Evolutionary conservation across 2,797 vertebrate species (phyloP).

Genomic region (Anabacerthia variegaticeps): DNA sequence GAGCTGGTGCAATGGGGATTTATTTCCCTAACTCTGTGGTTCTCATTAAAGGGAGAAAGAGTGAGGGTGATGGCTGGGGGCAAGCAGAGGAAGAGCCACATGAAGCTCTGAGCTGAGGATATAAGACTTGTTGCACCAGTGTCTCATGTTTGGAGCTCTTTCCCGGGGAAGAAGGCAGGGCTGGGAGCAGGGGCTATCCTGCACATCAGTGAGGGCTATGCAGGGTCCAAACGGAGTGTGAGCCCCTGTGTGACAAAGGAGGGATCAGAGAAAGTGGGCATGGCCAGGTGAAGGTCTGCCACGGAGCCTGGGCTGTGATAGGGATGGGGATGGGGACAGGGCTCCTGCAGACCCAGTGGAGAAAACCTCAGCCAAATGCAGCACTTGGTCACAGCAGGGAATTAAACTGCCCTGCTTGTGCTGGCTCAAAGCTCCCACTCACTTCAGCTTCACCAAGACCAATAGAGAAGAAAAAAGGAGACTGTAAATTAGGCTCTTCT

Average conservation of each 20-base stretch:
- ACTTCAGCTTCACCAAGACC: not conserved
- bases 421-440: not conserved
- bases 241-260: not conserved
- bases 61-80: accelerated
- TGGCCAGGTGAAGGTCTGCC: accelerated
- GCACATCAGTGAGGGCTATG: not conserved
- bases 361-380: not conserved
- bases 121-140: not conserved
- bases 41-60: not conserved
- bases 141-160: not conserved
- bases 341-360: not conserved
- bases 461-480: not conserved
- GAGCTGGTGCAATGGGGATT: accelerated
- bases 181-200: not conserved
- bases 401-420: not conserved
- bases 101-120: not conserved
- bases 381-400: not conserved
- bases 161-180: not conserved
- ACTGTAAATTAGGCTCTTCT: not conserved
- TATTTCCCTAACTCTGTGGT: not conserved
- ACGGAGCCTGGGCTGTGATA: not conserved
- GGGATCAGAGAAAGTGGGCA: not conserved
- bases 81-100: not conserved
- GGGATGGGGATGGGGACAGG: not conserved
- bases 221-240: not conserved